Evolutionary conservation across 2,888 invertebrate genomes (phyloP).

Genomic region (Synanthedon formicaeformis): DNA sequence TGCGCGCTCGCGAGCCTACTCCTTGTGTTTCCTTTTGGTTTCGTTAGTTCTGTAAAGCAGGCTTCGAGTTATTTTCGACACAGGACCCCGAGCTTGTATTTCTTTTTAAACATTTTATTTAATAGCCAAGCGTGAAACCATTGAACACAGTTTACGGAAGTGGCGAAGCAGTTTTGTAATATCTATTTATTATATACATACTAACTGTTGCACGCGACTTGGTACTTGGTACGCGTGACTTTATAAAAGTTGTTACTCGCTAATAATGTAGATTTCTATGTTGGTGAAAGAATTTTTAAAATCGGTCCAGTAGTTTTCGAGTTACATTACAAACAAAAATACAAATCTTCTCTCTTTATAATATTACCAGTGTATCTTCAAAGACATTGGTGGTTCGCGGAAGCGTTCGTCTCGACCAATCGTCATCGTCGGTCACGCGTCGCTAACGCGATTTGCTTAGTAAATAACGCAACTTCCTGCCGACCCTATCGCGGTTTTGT

Average conservation of each 20-base stretch:
- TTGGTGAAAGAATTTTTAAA: no score
- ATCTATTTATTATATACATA: neutral
- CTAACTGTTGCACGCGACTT: no score
- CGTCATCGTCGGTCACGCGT: conserved; percentile 35
- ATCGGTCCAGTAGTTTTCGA: no score
- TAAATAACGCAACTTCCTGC: conserved; percentile 40
- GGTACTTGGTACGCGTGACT: no score
- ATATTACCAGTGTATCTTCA: neutral
- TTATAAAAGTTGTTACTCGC: no score
- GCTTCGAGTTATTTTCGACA: conserved; percentile 1
- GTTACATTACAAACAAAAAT: no score
- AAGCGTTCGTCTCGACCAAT: conserved; percentile 27
- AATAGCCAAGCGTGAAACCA: no score
- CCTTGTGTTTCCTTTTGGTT: conserved; percentile 13
- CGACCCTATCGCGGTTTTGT: conserved; percentile 10
- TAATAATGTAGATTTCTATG: no score
- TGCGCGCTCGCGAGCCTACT: neutral
- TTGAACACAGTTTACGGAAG: no score
- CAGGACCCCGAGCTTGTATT: conserved; percentile 1
- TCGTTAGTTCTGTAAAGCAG: neutral
- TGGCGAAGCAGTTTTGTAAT: neutral
- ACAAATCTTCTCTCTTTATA: no score
- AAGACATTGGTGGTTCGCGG: conserved; percentile 25
- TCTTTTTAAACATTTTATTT: no score
- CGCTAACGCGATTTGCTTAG: conserved; percentile 47